Base-by-base conservation (phyloP, 1,140 invertebrate species). In the Cherax destructor region DNA sequence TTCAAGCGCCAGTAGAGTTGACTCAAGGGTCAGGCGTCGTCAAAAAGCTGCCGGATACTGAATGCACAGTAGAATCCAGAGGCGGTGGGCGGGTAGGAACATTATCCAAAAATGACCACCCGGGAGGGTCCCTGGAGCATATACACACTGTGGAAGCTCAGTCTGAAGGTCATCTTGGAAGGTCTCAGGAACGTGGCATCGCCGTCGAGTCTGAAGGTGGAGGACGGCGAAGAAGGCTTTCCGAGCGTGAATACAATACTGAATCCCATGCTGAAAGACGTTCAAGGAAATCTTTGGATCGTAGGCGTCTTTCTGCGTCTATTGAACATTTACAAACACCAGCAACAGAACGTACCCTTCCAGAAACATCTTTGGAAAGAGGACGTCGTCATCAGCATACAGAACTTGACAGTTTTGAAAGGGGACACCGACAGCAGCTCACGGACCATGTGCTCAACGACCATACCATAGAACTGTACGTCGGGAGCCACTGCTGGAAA, bases 321-420 rank as follows among this genome's bases (percentile, higher is more conserved):
- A 13, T 24, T 13, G 52, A 83, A 7, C 52, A 24, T 18, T 9
- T 52, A 13, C 50, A 6, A 7, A 59, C n/a, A 21, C 4, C 50
- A 56, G n/a, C 80, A 18, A 5, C 24, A 49, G 80, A 83, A 56
- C 76, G 56, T 18, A 30, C 18, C 13, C 41, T n/a, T 79, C 50
- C 30, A 11, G 52, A 47, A 7, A 41, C 85, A 4, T 61, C 85
- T 2, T 18, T 61, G 52, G 76, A 87, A 59, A 52, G 74, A 5
- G 50, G 24, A 65, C 85, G 74, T 10, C 10, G 5, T 21, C 52
- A 11, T 11, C 52, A 59, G 24, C 13, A 52, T 21, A 47, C 41
- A n/a, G 76, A 87, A n/a, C 50, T 11, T 9, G 74, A 74, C n/a
- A 87, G 85, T 30, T n/a, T 47, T 4, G 85, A 87, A 18, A 78